Evolutionary conservation across 2,888 invertebrate species (phyloP), one percentile per base, ranked within the genome.

Genomic region (Thecophora atra): DNA sequence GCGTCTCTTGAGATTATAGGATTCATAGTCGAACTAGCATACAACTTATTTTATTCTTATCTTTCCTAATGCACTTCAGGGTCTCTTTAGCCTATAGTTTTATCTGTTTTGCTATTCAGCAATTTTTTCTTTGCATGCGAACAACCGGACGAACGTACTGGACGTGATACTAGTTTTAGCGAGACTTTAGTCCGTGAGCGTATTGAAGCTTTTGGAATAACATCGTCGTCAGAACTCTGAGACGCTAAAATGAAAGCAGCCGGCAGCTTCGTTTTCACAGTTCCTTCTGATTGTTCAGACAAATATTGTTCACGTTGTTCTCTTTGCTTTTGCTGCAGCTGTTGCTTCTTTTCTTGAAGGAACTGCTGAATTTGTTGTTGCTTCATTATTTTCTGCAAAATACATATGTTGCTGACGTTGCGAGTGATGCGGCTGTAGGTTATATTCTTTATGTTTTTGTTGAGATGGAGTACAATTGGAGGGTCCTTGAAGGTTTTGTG

Each of bases 21-120:
- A 19, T 37, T n/a, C 11, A 15, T 15, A 11, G 37, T 63, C 4
- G 4, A 11, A 21, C 3, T n/a, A 21, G 13, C 24, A 15, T 42
- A 30, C 52, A n/a, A 1, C 37, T 66, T 30, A 2, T 24, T 51
- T n/a, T n/a, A n/a, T n/a, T n/a, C n/a, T n/a, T n/a, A n/a, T n/a
- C n/a, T n/a, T 0, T 44, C 26, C 63, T 28, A 21, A 13, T 5
- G 19, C n/a, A 58, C 44, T 67, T 30, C 6, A 6, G 28, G 37
- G 51, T 58, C 28, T 44, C 54, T n/a, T 17, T 17, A 13, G 62
- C 63, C 24, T 76, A 73, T 0, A 58, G 21, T 11, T 67, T 72
- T n/a, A 79, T 76, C 62, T 72, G 71, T 26, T 76, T 77, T 8
- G 78, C 78, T 21, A 79, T 28, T 76, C 80, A 0, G 78, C 76